A percentile compares a stretch with the other conserved stretches of the same genome.
Evolutionary conservation across 2,113 vertebrate genomes (phyloP).

Genomic region (Melanostigma gelatinosum): DNA sequence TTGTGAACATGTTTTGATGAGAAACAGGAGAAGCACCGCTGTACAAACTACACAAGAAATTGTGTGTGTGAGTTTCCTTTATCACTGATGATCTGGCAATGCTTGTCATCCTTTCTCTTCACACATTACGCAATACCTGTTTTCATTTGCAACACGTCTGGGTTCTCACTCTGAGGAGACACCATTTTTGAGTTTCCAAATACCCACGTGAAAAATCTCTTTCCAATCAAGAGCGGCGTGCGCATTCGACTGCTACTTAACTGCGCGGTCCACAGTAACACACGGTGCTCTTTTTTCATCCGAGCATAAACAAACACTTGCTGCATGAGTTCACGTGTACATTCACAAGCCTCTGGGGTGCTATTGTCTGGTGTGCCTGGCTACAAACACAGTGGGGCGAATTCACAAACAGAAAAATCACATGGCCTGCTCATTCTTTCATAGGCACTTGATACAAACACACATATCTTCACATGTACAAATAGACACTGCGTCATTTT

Average conservation of each 20-base stretch:
- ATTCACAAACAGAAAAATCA: conserved; percentile 86
- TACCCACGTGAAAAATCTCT: conserved; percentile 41
- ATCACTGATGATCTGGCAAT: conserved; percentile 44
- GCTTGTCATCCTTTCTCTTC: conserved; percentile 17
- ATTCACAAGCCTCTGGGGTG: conserved; percentile 88
- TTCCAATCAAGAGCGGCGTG: background rate
- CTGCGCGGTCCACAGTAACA: conserved; percentile 69
- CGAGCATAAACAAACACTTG: conserved; percentile 76
- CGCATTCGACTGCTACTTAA: conserved; percentile 62
- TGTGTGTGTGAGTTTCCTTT: conserved; percentile 24
- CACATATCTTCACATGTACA: conserved; percentile 87
- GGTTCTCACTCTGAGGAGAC: background rate
- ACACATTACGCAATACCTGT: conserved; percentile 1
- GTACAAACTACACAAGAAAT: conserved; percentile 58
- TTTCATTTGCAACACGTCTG: conserved; percentile 12
- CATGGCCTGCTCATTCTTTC: conserved; percentile 68
- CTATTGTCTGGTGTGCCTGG: conserved; percentile 85
- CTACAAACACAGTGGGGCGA: conserved; percentile 83
- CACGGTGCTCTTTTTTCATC: conserved; percentile 46
- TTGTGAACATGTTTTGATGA: conserved; percentile 15
- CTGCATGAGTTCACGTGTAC: conserved; percentile 85
- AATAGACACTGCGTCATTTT: conserved; percentile 86
- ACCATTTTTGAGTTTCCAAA: conserved; percentile 9
- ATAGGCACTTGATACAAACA: conserved; percentile 94
- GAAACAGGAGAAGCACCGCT: conserved; percentile 53